A percentile compares a stretch with the other conserved stretches of the same genome.
phyloP scores from a whole-genome alignment of 2,797 vertebrate species.

The Arctocebus calabarensis region DNA sequence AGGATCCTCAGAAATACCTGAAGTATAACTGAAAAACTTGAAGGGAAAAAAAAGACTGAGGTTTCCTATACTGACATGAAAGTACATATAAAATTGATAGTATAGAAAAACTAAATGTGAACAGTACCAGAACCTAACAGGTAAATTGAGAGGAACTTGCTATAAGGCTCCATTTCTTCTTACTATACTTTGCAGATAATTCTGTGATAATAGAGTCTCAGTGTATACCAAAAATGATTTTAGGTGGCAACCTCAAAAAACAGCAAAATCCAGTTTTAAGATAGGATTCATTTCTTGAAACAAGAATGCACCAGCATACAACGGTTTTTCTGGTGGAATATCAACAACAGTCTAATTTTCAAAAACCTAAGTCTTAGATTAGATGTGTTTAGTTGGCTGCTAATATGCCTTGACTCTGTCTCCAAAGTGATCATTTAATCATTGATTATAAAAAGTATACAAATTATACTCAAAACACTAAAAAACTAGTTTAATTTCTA shows the following conservation, averaged over 20 bases:
- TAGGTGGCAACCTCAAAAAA: constrained; percentile 31
- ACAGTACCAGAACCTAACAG: background rate
- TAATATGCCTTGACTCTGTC: constrained; percentile 3
- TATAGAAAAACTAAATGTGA: background rate
- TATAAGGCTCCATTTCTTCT: constrained; percentile 7
- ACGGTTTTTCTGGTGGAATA: constrained; percentile 70
- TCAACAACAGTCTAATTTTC: constrained; percentile 46
- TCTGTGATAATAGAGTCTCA: constrained; percentile 41
- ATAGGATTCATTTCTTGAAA: constrained; percentile 56
- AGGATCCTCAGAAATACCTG: constrained; percentile 73
- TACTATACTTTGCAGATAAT: background rate
- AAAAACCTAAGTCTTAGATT: constrained; percentile 57
- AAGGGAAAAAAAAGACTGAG: background rate
- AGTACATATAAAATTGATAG: background rate
- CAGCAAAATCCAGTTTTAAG: constrained; percentile 52
- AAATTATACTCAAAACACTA: constrained; percentile 55
- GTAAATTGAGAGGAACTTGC: background rate
- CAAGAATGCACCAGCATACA: constrained; percentile 53
- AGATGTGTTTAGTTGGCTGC: constrained; percentile 60
- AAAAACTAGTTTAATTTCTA: constrained; percentile 70
- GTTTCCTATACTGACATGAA: constrained; percentile 46
- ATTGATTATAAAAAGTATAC: constrained; percentile 50
- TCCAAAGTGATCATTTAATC: constrained; percentile 53
- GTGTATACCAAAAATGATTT: constrained; percentile 62
- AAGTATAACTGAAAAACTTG: constrained; percentile 65